Evolutionary conservation across 2,113 vertebrate species (phyloP).

Genomic region (Pipa parva): DNA sequence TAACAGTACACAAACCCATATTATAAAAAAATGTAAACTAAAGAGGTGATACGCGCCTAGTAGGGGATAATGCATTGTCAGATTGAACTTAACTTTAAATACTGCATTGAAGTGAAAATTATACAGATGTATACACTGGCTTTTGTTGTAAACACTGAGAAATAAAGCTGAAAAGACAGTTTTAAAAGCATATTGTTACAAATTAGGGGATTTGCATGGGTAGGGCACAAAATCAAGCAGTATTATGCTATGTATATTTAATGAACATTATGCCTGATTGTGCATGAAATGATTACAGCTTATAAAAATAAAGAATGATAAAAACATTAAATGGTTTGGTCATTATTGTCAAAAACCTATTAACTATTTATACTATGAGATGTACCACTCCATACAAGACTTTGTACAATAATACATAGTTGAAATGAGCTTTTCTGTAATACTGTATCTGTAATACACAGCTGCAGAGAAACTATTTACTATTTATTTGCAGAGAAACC

Average conservation of each 20-base stretch:
- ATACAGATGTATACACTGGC: conserved; percentile 7
- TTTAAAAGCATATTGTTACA: neutral
- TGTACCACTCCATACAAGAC: neutral
- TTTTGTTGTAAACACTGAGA: conserved; percentile 2
- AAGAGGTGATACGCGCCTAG: conserved; percentile 16
- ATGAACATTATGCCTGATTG: neutral
- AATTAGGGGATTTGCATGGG: neutral
- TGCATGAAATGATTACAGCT: neutral
- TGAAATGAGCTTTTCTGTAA: too few species aligned
- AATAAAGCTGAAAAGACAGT: conserved; percentile 6
- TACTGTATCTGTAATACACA: too few species aligned
- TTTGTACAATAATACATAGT: too few species aligned
- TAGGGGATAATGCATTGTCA: conserved; percentile 23
- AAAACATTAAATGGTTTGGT: neutral
- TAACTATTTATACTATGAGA: neutral
- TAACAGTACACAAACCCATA: too few species aligned
- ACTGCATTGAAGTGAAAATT: conserved; percentile 16
- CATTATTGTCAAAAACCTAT: neutral
- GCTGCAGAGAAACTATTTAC: too few species aligned
- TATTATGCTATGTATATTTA: conserved; percentile 3
- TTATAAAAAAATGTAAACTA: too few species aligned
- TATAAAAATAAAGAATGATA: neutral
- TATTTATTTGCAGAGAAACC: too few species aligned
- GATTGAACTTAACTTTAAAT: conserved; percentile 12
- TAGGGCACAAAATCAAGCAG: neutral